A percentile compares a stretch with the other conserved stretches of the same genome.
phyloP scores from a whole-genome alignment of 2,113 vertebrate genomes.

The Xenopus laevis region DNA sequence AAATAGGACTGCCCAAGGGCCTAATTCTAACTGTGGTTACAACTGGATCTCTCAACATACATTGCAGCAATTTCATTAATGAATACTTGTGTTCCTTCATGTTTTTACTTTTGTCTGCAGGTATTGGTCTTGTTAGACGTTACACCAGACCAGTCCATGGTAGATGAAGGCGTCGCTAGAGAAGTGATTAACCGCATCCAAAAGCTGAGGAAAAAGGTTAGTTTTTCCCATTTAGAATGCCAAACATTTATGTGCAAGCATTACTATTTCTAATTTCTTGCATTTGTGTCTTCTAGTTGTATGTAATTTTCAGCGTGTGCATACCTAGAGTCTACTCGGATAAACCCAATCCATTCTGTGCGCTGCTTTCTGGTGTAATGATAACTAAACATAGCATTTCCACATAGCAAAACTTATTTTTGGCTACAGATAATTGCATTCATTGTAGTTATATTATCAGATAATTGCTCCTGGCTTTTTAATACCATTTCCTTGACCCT shows the following conservation, averaged over 20 bases:
- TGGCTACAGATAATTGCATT: conserved; percentile 4
- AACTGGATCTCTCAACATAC: no score
- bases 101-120: conserved; percentile 53
- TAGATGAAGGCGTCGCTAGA: conserved; percentile 91
- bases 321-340: no score
- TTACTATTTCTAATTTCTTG: neutral
- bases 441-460: conserved; percentile 22
- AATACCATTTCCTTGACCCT: no score
- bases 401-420: conserved; percentile 4
- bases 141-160: conserved; percentile 90
- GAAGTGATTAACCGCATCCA: conserved; percentile 98
- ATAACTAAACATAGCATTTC: no score
- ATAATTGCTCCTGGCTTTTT: conserved; percentile 1
- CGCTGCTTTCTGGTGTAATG: no score
- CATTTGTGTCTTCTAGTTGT: neutral
- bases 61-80: no score
- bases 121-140: conserved; percentile 87
- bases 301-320: neutral
- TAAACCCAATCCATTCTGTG: no score
- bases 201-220: conserved; percentile 96
- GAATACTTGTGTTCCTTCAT: no score
- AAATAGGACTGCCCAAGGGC: no score
- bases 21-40: no score
- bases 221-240: neutral
- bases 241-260: neutral